Conservation (phyloP, 2,113 vertebrate species). For the Alethe diademata region DNA sequence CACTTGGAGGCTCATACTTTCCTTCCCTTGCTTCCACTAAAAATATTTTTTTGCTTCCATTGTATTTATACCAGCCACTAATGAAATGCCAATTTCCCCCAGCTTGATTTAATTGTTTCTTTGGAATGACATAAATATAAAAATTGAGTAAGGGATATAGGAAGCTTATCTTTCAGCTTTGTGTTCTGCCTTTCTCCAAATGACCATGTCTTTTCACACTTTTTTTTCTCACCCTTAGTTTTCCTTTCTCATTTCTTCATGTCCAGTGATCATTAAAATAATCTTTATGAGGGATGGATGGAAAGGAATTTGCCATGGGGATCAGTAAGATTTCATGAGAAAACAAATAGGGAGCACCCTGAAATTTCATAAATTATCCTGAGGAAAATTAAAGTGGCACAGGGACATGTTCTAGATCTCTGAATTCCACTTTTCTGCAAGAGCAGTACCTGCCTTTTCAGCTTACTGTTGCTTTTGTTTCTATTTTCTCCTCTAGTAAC, state of each 20-base stretch:
- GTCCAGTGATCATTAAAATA: neutral
- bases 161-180: neutral
- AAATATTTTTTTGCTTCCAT: neutral
- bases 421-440: neutral
- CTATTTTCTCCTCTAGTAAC: neutral
- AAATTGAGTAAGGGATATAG: neutral
- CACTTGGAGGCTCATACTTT: neutral
- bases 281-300: neutral
- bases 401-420: neutral
- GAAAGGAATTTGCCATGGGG: neutral
- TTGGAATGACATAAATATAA: neutral
- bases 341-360: neutral
- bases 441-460: neutral
- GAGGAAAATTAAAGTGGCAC: neutral
- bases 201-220: neutral
- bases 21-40: neutral
- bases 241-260: neutral
- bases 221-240: neutral
- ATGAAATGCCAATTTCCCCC: neutral
- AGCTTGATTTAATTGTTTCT: neutral
- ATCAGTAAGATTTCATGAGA: neutral
- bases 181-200: neutral
- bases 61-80: neutral
- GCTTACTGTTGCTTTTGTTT: neutral
- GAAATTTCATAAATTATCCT: neutral